Evolutionary conservation across 1,140 invertebrate genomes (phyloP), one percentile per base, ranked within the genome.

Genomic region (Augochlora pura): DNA sequence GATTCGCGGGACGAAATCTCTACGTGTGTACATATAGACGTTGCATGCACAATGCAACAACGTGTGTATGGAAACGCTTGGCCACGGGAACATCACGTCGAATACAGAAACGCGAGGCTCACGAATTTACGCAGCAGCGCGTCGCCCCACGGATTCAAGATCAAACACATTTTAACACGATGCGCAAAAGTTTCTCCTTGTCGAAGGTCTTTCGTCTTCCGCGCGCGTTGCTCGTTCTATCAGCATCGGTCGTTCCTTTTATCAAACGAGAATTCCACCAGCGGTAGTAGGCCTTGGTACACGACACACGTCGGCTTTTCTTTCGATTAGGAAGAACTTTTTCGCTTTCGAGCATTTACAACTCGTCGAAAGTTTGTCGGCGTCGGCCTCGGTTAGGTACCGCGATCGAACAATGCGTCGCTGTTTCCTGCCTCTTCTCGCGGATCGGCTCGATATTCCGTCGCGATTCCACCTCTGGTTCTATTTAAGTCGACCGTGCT

Each of bases 141-240:
- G 75, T 77, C 66, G 42, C 69, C 39, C 39, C 75, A 70, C 1
- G 32, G 46, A 38, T 62, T 46, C 39, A 63, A 69, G 67, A 57
- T 70, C n/a, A 25, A 63, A 70, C 39, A 70, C 32, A 4, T 32
- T 32, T 4, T 1, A 32, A 21, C 70, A 39, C 42, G 59, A 70
- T n/a, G 42, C 75, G 42, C 75, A 77, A 25, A 77, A 70, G 57
- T 62, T 77, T 77, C 74, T 49, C 57, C 46, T 77, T 70, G 32
- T 18, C 9, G 21, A 70, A 77, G 66, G 67, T 70, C 42, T 70
- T 69, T 46, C 42, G 42, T 12, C 42, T 70, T 69, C 57, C 46
- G 67, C 9, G 67, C 9, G 8, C 38, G 42, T 27, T 63, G 32
- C 42, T 46, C 42, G 12, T 12, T 10, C n/a, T n/a, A 10, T 27